A percentile compares a stretch with the other conserved stretches of the same genome.
phyloP scores from a whole-genome alignment of 2,888 invertebrate genomes.

The Scelioninae gen. 2 region DNA sequence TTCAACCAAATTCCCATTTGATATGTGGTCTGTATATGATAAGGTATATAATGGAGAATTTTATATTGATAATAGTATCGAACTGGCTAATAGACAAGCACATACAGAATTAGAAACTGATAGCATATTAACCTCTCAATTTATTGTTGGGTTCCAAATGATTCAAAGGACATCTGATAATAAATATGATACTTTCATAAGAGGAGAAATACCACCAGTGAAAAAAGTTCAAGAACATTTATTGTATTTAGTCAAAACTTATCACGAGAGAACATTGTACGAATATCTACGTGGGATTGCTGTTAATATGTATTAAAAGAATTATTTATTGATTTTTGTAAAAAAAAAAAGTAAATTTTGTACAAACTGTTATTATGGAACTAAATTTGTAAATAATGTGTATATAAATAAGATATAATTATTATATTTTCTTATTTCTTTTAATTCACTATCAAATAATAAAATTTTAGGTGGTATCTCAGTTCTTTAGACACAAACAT shows the following conservation, averaged over 20 bases:
- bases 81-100: slow-evolving; percentile 12
- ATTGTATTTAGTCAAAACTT: slow-evolving; percentile 32
- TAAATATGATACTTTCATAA: slow-evolving; percentile 33
- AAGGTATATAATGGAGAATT: slow-evolving; percentile 8
- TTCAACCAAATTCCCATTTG: slow-evolving; percentile 15
- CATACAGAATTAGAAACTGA: slow-evolving; percentile 36
- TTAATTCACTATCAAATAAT: no score
- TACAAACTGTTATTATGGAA: neutral
- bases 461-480: no score
- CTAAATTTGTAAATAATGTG: no score
- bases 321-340: neutral
- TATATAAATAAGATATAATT: no score
- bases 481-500: no score
- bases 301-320: slow-evolving; percentile 21
- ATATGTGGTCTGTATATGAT: slow-evolving; percentile 44
- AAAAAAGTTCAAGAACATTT: slow-evolving; percentile 24
- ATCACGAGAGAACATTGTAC: slow-evolving; percentile 36
- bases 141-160: slow-evolving; percentile 34
- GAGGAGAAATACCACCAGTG: slow-evolving; percentile 17
- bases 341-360: neutral
- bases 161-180: slow-evolving; percentile 28
- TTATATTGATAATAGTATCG: slow-evolving; percentile 19
- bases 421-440: no score
- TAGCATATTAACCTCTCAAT: slow-evolving; percentile 22
- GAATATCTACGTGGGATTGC: slow-evolving; percentile 44